Percentiles rank a stretch among this genome's conserved stretches.
These are phyloP conservation scores for Epizoanthus ramosus DNA, from an alignment of 92 coral and sea anemone species.

Conservation along the genomic window DNA sequence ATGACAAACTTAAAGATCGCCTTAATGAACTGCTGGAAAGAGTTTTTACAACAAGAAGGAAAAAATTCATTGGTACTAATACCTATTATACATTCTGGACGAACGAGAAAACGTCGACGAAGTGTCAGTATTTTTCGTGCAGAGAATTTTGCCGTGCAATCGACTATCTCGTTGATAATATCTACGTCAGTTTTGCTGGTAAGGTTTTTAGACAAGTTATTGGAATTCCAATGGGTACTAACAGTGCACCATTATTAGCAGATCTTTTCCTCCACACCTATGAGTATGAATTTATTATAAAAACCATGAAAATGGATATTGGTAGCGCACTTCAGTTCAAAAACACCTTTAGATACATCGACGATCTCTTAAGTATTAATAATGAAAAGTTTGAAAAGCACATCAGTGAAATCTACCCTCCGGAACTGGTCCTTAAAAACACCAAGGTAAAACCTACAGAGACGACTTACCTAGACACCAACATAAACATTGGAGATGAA, in stretches of 20 bases:
- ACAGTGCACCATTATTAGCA: conserved; percentile 57
- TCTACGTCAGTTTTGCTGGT: conserved; percentile 47
- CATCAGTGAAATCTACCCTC: conserved; percentile 26
- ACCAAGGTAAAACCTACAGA: conserved; percentile 2
- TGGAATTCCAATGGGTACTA: conserved; percentile 53
- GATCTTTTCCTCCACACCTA: conserved; percentile 52
- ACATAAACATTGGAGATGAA: conserved; percentile 4
- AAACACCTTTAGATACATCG: conserved; percentile 43
- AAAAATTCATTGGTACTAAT: neutral
- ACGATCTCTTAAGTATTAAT: conserved; percentile 31
- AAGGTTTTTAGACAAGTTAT: conserved; percentile 53
- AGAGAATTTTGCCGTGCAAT: conserved; percentile 38
- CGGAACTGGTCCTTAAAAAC: conserved; percentile 7
- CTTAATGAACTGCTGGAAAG: conserved; percentile 19
- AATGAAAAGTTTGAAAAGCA: conserved; percentile 29
- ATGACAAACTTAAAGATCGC: neutral
- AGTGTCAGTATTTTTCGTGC: conserved; percentile 24
- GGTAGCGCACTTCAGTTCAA: conserved; percentile 40
- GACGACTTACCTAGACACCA: conserved; percentile 17
- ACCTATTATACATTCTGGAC: conserved; percentile 21
- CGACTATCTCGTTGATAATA: conserved; percentile 43
- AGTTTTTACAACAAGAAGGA: neutral
- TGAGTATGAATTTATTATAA: conserved; percentile 47
- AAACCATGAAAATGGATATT: conserved; percentile 43
- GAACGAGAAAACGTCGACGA: conserved; percentile 30